Percentiles rank a stretch among this genome's conserved stretches.
phyloP scores from a whole-genome alignment of 2,888 invertebrate species.

The Pheosia gnoma region DNA sequence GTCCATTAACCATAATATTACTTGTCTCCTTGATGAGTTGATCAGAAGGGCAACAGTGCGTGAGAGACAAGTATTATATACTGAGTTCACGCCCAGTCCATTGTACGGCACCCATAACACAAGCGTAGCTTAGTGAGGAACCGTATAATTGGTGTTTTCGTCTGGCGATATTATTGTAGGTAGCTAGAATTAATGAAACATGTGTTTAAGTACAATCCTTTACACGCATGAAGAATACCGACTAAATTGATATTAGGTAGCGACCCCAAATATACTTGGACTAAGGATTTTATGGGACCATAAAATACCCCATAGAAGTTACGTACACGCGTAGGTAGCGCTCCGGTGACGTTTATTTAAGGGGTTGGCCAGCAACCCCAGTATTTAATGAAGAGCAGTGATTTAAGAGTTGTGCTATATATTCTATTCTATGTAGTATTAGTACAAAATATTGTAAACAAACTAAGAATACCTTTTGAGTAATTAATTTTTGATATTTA shows the following conservation, averaged over 20 bases:
- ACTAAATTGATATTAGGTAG: constrained; percentile 40
- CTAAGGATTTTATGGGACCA: constrained; percentile 35
- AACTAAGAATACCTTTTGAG: too few species aligned
- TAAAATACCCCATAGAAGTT: constrained; percentile 39
- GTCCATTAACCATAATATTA: too few species aligned
- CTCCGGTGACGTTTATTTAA: constrained; percentile 39
- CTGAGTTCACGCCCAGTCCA: too few species aligned
- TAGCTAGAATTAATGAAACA: background rate
- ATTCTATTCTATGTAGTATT: background rate
- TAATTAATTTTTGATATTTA: too few species aligned
- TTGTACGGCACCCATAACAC: too few species aligned
- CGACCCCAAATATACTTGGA: constrained; percentile 31
- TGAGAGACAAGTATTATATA: too few species aligned
- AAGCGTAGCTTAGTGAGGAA: too few species aligned
- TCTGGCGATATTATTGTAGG: background rate
- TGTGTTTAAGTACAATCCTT: background rate
- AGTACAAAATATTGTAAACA: too few species aligned
- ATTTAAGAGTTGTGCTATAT: background rate
- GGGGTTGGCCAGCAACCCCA: constrained; percentile 17
- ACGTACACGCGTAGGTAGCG: constrained; percentile 28
- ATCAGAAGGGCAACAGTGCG: too few species aligned
- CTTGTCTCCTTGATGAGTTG: too few species aligned
- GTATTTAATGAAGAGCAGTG: constrained; percentile 33
- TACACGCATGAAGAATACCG: constrained; percentile 21
- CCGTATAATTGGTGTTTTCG: too few species aligned